Evolutionary conservation across 2,888 invertebrate species (phyloP).

Genomic region (Tipula unca): DNA sequence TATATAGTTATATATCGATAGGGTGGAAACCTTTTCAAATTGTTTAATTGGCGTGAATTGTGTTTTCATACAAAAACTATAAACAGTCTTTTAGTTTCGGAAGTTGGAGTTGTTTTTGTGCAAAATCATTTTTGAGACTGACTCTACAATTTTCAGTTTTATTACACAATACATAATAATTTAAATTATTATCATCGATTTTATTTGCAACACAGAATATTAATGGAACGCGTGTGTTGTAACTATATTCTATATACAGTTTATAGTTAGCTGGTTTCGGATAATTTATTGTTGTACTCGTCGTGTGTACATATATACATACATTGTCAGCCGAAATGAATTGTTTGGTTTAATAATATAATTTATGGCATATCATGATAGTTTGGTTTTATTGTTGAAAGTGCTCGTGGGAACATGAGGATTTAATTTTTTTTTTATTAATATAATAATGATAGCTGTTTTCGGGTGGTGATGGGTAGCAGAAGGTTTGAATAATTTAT

Average conservation of each 20-base stretch:
- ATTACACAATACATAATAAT: neutral
- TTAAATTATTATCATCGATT: neutral
- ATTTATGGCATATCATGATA: neutral
- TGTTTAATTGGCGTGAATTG: constrained; percentile 42
- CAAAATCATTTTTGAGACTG: neutral
- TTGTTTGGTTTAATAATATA: neutral
- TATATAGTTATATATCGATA: constrained; percentile 28
- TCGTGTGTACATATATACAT: neutral
- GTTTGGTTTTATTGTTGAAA: neutral
- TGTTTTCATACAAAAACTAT: constrained; percentile 8
- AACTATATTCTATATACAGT: neutral
- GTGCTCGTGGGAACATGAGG: neutral
- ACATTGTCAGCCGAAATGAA: neutral
- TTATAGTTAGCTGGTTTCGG: neutral
- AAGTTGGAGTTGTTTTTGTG: neutral
- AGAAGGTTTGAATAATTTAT: neutral
- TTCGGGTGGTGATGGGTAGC: neutral
- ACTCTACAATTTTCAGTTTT: neutral
- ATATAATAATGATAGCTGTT: too few relatives aligned
- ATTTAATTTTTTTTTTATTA: neutral
- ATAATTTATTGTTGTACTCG: neutral
- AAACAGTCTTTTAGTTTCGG: neutral
- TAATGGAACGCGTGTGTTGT: constrained; percentile 14
- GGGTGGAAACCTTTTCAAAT: constrained; percentile 35
- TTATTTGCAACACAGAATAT: neutral